These are phyloP conservation scores for Trogon melanurus DNA, from an alignment of 2,113 vertebrate genomes.

Conservation along the genomic window DNA sequence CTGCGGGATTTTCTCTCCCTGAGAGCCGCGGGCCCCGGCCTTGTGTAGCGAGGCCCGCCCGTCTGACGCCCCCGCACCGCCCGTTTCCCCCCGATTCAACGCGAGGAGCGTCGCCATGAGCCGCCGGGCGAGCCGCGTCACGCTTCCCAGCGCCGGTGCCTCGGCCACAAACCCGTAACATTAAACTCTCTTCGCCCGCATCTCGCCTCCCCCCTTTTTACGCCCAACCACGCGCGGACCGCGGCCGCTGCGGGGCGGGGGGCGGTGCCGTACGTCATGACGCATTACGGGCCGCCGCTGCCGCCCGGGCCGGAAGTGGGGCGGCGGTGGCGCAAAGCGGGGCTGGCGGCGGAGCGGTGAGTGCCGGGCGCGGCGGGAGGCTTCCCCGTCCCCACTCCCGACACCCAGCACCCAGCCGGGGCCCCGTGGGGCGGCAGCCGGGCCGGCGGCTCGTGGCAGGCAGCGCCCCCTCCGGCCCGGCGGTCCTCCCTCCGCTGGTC, in stretches of 20 bases:
- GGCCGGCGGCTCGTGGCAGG: too few relatives aligned
- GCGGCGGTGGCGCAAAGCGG: background rate
- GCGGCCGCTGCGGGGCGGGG: too few relatives aligned
- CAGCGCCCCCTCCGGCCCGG: background rate
- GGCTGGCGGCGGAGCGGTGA: background rate
- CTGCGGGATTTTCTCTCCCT: slow-evolving; percentile 84
- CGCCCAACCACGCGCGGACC: too few relatives aligned
- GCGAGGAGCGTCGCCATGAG: background rate
- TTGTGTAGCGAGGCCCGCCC: background rate
- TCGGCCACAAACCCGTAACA: rapidly evolving
- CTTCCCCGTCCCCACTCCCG: background rate
- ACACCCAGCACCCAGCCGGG: background rate
- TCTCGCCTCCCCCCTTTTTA: too few relatives aligned
- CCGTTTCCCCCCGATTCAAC: too few relatives aligned
- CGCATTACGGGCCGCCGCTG: background rate
- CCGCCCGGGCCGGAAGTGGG: background rate
- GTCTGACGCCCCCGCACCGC: background rate
- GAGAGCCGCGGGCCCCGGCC: slow-evolving; percentile 44
- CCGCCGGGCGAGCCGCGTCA: too few relatives aligned
- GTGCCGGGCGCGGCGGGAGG: background rate
- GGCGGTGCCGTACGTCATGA: background rate
- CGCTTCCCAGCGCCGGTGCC: rapidly evolving
- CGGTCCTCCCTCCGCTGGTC: background rate
- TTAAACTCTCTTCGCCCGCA: background rate
- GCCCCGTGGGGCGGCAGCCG: background rate